A percentile compares a stretch with the other conserved stretches of the same genome.
phyloP scores from a whole-genome alignment of 2,888 invertebrate species.

The Xylota segnis region DNA sequence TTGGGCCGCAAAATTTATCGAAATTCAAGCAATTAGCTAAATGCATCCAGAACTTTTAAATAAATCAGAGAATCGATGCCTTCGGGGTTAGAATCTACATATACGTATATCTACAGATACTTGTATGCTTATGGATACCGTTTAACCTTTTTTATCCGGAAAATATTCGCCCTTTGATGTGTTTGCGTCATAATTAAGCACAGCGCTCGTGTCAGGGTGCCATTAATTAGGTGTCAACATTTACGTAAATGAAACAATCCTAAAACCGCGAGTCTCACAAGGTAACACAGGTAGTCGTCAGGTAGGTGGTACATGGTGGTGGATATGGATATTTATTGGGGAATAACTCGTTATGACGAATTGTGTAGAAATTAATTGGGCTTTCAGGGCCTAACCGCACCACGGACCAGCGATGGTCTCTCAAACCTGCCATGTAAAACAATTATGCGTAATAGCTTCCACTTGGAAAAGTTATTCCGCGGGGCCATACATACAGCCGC shows the following conservation, averaged over 20 bases:
- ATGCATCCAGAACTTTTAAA: conserved; percentile 33
- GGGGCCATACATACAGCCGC: not conserved
- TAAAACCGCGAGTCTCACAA: not conserved
- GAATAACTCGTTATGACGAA: conserved; percentile 31
- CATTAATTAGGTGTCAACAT: conserved; percentile 65
- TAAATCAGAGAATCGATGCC: not conserved
- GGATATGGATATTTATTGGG: conserved; percentile 10
- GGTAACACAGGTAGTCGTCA: not conserved
- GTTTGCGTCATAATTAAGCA: conserved; percentile 20
- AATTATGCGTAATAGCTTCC: conserved; percentile 40
- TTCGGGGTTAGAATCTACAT: not conserved
- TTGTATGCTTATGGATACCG: not conserved
- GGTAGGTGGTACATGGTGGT: not conserved
- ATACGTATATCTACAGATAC: too few species aligned
- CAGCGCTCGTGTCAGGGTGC: conserved; percentile 21
- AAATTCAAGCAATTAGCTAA: conserved; percentile 52
- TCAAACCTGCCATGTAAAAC: conserved; percentile 36
- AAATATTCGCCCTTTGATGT: conserved; percentile 44
- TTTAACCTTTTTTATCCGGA: conserved; percentile 7
- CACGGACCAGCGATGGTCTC: not conserved
- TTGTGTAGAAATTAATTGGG: conserved; percentile 48
- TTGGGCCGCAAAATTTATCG: conserved; percentile 3
- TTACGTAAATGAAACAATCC: conserved; percentile 42
- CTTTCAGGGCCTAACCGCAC: not conserved
- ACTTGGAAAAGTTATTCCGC: conserved; percentile 19